Percentiles rank a stretch among this genome's conserved stretches.
Evolutionary conservation across 2,797 vertebrate species (phyloP).

Genomic region (Gorsachius magnificus): DNA sequence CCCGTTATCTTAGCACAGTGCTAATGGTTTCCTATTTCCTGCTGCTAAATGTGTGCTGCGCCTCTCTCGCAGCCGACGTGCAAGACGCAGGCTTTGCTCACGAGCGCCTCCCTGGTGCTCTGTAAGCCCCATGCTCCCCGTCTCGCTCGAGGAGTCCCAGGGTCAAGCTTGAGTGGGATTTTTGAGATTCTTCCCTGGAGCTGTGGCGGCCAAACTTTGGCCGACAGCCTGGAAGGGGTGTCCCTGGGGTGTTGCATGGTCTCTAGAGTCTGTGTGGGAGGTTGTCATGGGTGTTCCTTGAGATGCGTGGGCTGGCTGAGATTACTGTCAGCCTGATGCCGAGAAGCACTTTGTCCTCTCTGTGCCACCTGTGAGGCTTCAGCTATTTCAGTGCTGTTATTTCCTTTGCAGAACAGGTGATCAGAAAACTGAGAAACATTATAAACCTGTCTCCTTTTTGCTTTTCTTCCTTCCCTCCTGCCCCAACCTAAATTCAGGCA

Average conservation of each 20-base stretch:
- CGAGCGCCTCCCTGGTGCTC: background rate
- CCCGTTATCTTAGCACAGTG: background rate
- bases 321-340: background rate
- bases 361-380: rapidly evolving
- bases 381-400: background rate
- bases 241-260: background rate
- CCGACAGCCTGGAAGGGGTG: background rate
- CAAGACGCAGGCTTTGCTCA: background rate
- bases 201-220: rapidly evolving
- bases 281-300: background rate
- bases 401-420: background rate
- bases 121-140: background rate
- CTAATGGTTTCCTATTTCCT: background rate
- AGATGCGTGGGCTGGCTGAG: background rate
- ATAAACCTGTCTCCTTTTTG: background rate
- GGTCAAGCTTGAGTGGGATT: background rate
- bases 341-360: background rate
- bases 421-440: background rate
- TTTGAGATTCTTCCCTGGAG: background rate
- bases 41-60: background rate
- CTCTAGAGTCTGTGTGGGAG: background rate
- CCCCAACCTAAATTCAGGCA: background rate
- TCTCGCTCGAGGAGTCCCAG: background rate
- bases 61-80: background rate
- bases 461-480: background rate